Conservation (phyloP, 1,140 invertebrate species). For the Brachionus koreanus region DNA sequence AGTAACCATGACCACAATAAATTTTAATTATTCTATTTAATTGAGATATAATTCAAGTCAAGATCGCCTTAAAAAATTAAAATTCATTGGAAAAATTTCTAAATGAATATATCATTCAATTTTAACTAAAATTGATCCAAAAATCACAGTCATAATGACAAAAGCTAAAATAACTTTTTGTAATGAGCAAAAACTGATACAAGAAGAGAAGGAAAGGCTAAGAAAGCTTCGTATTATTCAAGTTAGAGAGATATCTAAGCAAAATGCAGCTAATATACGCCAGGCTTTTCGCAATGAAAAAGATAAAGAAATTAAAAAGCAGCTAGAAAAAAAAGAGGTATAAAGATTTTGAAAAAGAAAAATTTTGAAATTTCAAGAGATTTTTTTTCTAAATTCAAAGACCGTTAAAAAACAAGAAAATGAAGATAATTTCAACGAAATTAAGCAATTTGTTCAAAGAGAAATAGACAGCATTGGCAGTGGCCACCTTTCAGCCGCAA, state of each 20-base stretch:
- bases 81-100: background rate
- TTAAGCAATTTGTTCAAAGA: conserved; percentile 12
- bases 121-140: background rate
- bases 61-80: background rate
- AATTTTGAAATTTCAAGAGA: background rate
- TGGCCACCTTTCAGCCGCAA: conserved; percentile 21
- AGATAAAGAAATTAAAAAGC: conserved; percentile 49
- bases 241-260: conserved; percentile 47
- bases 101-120: background rate
- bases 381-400: background rate
- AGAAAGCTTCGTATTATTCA: conserved; percentile 53
- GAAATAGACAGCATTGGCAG: conserved; percentile 36
- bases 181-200: conserved; percentile 52
- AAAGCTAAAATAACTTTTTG: conserved; percentile 21
- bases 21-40: background rate
- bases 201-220: conserved; percentile 52
- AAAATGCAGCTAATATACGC: conserved; percentile 52
- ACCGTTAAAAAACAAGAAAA: background rate
- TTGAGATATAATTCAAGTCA: background rate
- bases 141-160: background rate
- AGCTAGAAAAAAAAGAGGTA: conserved; percentile 51
- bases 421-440: conserved; percentile 35
- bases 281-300: conserved; percentile 54
- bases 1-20: background rate
- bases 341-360: background rate